Conservation (phyloP, 2,888 invertebrate genomes). For the Drosophila prolongata region DNA sequence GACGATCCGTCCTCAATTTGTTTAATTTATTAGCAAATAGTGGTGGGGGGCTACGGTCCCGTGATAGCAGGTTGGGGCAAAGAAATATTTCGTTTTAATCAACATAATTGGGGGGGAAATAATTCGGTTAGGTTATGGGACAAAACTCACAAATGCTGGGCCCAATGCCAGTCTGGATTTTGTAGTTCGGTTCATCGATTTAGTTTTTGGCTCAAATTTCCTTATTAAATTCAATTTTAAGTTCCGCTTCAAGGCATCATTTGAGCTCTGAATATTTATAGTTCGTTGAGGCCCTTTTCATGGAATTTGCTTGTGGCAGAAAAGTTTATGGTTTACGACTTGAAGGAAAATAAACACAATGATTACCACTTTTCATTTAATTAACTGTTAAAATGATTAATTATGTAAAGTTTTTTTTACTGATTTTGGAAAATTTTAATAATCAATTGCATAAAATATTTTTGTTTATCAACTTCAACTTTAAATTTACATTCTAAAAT, state of each 20-base stretch:
- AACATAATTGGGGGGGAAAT: constrained; percentile 39
- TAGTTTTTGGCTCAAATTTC: not conserved
- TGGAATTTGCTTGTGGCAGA: not conserved
- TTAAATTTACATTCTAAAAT: no score
- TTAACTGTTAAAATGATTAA: no score
- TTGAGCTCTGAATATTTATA: constrained; percentile 25
- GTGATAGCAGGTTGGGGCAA: not conserved
- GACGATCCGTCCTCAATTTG: constrained; percentile 39
- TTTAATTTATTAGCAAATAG: constrained; percentile 39
- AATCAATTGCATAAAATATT: no score
- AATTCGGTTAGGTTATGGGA: constrained; percentile 28
- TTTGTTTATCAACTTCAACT: no score
- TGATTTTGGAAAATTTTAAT: no score
- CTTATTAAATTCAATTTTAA: not conserved
- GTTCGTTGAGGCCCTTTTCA: constrained; percentile 8
- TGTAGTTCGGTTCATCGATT: not conserved
- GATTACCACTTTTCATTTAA: not conserved
- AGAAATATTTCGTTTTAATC: constrained; percentile 32
- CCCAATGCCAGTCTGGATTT: not conserved
- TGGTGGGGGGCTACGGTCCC: not conserved
- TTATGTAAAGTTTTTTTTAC: no score
- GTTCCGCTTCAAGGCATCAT: not conserved
- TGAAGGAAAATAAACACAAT: not conserved
- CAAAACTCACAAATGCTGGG: not conserved
- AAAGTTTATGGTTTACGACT: not conserved